These are phyloP conservation scores for Pelmatolapia mariae DNA, from an alignment of 2,113 vertebrate species.

Conservation along the genomic window DNA sequence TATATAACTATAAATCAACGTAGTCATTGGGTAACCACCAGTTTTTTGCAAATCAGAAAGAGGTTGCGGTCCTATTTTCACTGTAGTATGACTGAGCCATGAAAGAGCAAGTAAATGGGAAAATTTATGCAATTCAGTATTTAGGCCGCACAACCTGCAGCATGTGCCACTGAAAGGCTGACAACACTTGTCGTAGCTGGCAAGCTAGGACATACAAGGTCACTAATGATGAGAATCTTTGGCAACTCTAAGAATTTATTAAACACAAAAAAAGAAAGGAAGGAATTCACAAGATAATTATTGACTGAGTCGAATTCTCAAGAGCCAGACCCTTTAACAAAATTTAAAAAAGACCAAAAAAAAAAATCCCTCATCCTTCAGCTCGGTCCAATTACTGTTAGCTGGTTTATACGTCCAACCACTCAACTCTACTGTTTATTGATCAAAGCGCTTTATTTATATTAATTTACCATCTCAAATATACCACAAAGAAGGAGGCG, in stretches of 20 bases:
- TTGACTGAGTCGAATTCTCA: neutral
- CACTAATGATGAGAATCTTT: neutral
- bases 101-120: neutral
- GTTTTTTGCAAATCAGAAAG: neutral
- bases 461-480: neutral
- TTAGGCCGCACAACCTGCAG: neutral
- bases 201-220: neutral
- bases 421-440: neutral
- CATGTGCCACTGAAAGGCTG: neutral
- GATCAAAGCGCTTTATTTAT: neutral
- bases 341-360: neutral
- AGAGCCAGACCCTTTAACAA: neutral
- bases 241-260: neutral
- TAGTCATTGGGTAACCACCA: neutral
- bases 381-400: neutral
- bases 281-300: neutral
- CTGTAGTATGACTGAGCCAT: neutral
- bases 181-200: neutral
- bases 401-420: neutral
- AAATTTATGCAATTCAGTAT: neutral
- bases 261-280: neutral
- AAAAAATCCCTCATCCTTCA: neutral
- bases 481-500: neutral
- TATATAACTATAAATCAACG: neutral
- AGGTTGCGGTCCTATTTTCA: neutral